Base-by-base conservation (phyloP, 64 coral and sea anemone genomes). In the Montipora capricornis region DNA sequence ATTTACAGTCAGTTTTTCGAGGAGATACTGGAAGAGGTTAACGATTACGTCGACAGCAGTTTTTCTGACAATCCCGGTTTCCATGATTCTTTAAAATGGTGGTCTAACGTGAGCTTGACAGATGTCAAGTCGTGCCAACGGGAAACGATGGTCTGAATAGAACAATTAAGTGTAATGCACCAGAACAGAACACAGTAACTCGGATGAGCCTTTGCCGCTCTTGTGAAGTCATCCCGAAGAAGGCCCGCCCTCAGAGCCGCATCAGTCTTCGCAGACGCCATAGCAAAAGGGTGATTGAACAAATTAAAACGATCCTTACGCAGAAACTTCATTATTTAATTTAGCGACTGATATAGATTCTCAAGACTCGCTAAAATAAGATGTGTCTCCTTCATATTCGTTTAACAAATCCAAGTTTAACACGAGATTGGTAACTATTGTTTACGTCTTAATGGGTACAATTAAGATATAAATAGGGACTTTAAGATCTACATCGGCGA, bases 1-100 rank as follows among this genome's bases (percentile, higher is more conserved):
- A 71, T 71, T 71, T 86, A 86, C 82, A 86, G 82, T 73, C 11
- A 86, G n/a, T 49, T 86, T 62, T 86, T 86, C 44, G 82, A 86
- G 46, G 82, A 15, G 4, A 71, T 86, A 11, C 66, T 86, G 6
- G 82, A 86, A 86, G 47, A 86, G 10, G 82, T 86, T 8, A 86
- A 86, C 47, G 47, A 86, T 49, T 86, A 86, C 19, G 66, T 71
- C 37, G 37, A 37, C 16, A 59, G 71, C 2, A 50, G 12, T 22
- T 86, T 71, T 37, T 73, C 82, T 6, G 66, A 86, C 46, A 70
- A 71, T 13, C 13, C 64, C 45, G n/a, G 14, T 47, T 67, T 2
- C 81, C 6, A 47, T 4, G 59, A 71, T 45, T 4, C n/a, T 6
- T 44, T 86, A n/a, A 86, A 86, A 71, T 47, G 44, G 49, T 86